phyloP scores from a whole-genome alignment of 2,113 vertebrate species.

The Podarcis raffonei region DNA sequence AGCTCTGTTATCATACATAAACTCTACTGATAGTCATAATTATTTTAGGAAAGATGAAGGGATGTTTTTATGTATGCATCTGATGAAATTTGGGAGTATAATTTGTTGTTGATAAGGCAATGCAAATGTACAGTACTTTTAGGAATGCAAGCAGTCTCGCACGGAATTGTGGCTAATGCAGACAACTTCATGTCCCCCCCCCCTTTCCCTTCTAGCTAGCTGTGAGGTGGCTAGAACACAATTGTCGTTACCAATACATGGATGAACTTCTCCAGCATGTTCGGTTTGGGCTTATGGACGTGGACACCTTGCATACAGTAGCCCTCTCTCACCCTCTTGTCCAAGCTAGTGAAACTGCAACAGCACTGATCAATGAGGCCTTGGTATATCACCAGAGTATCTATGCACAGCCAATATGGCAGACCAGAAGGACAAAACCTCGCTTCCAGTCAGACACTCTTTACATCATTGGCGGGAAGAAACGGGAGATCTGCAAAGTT shows the following conservation, averaged over 20 bases:
- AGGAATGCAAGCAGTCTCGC: background rate
- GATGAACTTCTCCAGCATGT: conserved; percentile 93
- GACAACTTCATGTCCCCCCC: conserved; percentile 24
- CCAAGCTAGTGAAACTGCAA: conserved; percentile 84
- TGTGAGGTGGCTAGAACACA: conserved; percentile 92
- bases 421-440: conserved; percentile 88
- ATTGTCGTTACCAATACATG: conserved; percentile 89
- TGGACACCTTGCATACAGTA: conserved; percentile 85
- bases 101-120: background rate
- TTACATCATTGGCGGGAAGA: conserved; percentile 91
- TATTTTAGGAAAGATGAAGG: background rate
- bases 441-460: conserved; percentile 93
- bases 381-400: conserved; percentile 90
- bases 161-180: background rate
- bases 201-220: conserved; percentile 82
- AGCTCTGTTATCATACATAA: background rate
- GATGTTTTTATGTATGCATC: conserved; percentile 1
- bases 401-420: conserved; percentile 92
- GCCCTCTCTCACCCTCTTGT: conserved; percentile 87
- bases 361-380: conserved; percentile 89
- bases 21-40: background rate
- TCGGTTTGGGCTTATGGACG: conserved; percentile 94
- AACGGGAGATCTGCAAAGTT: conserved; percentile 91
- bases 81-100: conserved; percentile 2
- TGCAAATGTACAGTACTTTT: conserved; percentile 24